phyloP scores from a whole-genome alignment of 2,113 vertebrate genomes.

The Chunga burmeisteri region DNA sequence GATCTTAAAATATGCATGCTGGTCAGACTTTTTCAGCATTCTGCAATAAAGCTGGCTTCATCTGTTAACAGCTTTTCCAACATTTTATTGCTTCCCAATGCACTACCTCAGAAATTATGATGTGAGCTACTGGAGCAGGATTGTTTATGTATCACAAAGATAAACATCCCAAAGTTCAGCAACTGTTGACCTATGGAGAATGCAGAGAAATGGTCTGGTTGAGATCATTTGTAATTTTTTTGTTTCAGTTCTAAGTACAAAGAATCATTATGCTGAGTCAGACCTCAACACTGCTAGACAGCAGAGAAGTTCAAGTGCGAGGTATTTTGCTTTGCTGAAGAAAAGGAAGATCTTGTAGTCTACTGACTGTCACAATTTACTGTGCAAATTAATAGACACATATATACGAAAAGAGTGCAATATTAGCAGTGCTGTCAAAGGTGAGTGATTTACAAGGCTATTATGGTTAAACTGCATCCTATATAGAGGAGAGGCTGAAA shows the following conservation, averaged over 20 bases:
- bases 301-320: neutral
- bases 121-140: neutral
- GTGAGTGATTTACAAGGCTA: neutral
- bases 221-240: neutral
- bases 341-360: neutral
- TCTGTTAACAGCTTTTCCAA: neutral
- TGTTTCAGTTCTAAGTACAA: neutral
- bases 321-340: neutral
- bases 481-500: neutral
- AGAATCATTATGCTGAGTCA: neutral
- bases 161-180: neutral
- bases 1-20: neutral
- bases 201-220: neutral
- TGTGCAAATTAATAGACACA: neutral
- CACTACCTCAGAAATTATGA: neutral
- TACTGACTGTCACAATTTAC: neutral
- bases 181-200: neutral
- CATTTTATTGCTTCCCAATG: neutral
- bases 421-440: neutral
- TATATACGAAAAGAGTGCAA: neutral
- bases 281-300: neutral
- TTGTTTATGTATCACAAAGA: neutral
- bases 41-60: neutral
- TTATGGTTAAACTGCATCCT: neutral
- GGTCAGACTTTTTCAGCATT: neutral